A percentile compares a stretch with the other conserved stretches of the same genome.
phyloP scores from a whole-genome alignment of 37 sponge, comb jelly and placozoan genomes.

The Ianthella basta region DNA sequence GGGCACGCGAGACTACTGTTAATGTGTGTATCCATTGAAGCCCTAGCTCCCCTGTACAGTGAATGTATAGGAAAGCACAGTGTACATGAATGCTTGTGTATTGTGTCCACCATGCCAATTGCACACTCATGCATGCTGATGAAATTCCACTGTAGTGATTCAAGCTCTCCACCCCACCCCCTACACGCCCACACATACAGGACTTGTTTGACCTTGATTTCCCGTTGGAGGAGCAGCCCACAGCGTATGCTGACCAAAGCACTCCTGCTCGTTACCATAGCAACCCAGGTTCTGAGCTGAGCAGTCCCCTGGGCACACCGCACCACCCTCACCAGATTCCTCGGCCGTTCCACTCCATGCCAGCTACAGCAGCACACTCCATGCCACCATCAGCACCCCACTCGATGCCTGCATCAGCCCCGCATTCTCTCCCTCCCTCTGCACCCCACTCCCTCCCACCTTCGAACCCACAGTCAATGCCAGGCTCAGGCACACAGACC shows the following conservation, averaged over 20 bases:
- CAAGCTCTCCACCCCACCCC: too few relatives aligned
- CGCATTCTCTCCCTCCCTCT: constrained; percentile 14
- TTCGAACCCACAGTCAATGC: constrained; percentile 34
- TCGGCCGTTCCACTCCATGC: constrained; percentile 8
- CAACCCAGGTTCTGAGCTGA: constrained; percentile 26
- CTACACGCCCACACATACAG: not conserved
- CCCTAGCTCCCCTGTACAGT: not conserved
- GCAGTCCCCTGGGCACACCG: constrained; percentile 25
- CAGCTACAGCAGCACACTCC: not conserved
- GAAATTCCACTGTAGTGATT: too few relatives aligned
- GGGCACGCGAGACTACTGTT: too few relatives aligned
- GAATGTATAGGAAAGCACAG: not conserved
- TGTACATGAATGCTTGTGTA: not conserved
- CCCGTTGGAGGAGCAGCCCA: not conserved
- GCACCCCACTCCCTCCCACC: constrained; percentile 27
- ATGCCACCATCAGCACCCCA: constrained; percentile 10
- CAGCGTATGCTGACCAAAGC: not conserved
- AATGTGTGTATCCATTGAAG: not conserved
- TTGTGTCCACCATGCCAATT: not conserved
- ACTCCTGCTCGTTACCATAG: constrained; percentile 35
- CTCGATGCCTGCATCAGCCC: constrained; percentile 22
- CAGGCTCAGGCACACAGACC: constrained; percentile 27
- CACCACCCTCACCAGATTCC: constrained; percentile 16
- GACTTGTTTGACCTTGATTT: not conserved
- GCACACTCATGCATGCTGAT: too few relatives aligned